Percentiles rank a stretch among this genome's conserved stretches.
Evolutionary conservation across 1,140 invertebrate genomes (phyloP).

Genomic region (Nasonia longicornis): DNA sequence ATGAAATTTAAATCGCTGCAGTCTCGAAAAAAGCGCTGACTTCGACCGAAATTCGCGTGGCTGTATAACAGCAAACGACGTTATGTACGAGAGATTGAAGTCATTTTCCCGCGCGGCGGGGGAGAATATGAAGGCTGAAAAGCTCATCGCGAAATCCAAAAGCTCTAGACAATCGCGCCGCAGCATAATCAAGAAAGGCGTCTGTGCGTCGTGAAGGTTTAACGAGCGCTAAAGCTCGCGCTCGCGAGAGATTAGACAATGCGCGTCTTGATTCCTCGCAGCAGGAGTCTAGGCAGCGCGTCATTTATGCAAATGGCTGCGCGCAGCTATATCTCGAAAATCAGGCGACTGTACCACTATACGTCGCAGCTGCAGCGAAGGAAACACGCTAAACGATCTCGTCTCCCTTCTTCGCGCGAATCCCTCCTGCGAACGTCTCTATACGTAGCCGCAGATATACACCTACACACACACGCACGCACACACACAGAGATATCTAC

Average conservation of each 20-base stretch:
- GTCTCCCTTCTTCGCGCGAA: background rate
- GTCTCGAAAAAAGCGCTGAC: background rate
- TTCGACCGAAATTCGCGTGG: no score
- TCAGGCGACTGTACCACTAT: background rate
- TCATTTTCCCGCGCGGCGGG: no score
- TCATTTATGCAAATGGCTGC: conserved; percentile 26
- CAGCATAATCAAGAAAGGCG: background rate
- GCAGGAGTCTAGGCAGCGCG: background rate
- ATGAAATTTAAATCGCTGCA: conserved; percentile 23
- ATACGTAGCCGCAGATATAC: background rate
- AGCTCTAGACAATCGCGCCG: background rate
- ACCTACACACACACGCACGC: background rate
- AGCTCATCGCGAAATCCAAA: no score
- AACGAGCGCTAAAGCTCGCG: conserved; percentile 8
- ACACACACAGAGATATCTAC: background rate
- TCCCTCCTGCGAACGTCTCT: no score
- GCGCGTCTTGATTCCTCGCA: background rate
- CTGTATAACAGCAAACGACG: no score
- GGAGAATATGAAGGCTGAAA: no score
- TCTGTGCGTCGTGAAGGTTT: background rate
- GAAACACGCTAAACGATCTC: background rate
- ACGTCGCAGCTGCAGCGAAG: background rate
- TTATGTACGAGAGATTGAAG: no score
- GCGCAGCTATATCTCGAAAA: background rate
- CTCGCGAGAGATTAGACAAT: conserved; percentile 10